Evolutionary conservation across 2,113 vertebrate genomes (phyloP), one percentile per base, ranked within the genome.

Genomic region (Atrichornis clamosus): DNA sequence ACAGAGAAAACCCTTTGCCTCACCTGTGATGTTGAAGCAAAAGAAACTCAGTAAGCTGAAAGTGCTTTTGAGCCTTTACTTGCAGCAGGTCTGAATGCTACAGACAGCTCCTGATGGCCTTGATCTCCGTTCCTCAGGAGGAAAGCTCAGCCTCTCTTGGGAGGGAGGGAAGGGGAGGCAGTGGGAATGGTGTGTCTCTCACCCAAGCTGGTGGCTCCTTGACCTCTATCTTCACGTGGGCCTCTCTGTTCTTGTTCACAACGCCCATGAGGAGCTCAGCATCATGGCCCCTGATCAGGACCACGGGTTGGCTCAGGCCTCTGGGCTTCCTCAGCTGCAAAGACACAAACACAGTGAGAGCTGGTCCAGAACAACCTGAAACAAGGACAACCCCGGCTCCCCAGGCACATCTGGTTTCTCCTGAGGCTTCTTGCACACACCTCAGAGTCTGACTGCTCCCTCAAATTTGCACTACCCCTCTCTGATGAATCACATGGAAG

Each of bases 221-320:
- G 96, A 99, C 98, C 84, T 99, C 98, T 70, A 99, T 99, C 88
- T 97, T 98, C 93, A 99, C 99, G 1, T 98, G 98, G 52, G 99
- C 99, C 95, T 99, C 99, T 94, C 98, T 99, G 76, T 99, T 99
- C 97, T 99, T 99, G 97, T 99, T 99, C 91, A 99, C 99, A 9
- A 99, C 98, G 2, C 98, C 98, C 99, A 99, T 99, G 95, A 99
- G 97, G 65, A 98, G 97, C 94, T 98, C 98, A 0, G 99, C 99
- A 4, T 99, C 98, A 0, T 93, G 92, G 37, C 98, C 99, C 95
- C 98, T 97, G 95, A 99, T 99, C 93, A 99, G 97, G 80, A 99
- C 99, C 62, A 99, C 99, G 0, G 99, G 99, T 88, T 98, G 98
- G 30, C 97, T 98, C 90, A 99, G 97, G 33, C 98, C 98, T 69